phyloP scores from a whole-genome alignment of 2,113 vertebrate species.

The Coptodon bakossiorum region DNA sequence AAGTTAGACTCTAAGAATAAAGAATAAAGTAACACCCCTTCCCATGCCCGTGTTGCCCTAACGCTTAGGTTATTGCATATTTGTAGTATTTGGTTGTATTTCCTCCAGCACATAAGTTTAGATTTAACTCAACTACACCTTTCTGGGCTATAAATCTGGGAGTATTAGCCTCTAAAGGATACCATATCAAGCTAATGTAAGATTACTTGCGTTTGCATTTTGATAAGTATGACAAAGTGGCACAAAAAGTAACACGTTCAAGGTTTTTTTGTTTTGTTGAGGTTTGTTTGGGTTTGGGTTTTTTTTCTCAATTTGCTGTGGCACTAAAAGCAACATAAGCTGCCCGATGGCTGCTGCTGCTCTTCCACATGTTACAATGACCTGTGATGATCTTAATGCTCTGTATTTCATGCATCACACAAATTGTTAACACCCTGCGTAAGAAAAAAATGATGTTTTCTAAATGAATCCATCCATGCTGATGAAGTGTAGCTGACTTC shows the following conservation, averaged over 20 bases:
- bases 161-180: fast-evolving
- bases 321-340: neutral
- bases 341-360: neutral
- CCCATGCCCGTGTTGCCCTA: neutral
- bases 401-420: neutral
- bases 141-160: neutral
- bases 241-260: neutral
- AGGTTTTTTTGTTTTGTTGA: neutral
- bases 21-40: neutral
- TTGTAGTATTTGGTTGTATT: neutral
- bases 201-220: neutral
- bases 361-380: neutral
- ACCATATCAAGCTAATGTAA: neutral
- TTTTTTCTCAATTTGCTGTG: neutral
- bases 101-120: fast-evolving
- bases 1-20: neutral
- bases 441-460: fast-evolving
- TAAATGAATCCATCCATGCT: neutral
- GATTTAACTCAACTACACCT: neutral
- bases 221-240: neutral
- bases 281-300: neutral
- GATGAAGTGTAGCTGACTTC: neutral
- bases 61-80: neutral
- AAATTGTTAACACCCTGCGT: fast-evolving
- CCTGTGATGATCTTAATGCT: neutral